Evolutionary conservation across 2,113 vertebrate species (phyloP).

Genomic region (Calidris pugnax): DNA sequence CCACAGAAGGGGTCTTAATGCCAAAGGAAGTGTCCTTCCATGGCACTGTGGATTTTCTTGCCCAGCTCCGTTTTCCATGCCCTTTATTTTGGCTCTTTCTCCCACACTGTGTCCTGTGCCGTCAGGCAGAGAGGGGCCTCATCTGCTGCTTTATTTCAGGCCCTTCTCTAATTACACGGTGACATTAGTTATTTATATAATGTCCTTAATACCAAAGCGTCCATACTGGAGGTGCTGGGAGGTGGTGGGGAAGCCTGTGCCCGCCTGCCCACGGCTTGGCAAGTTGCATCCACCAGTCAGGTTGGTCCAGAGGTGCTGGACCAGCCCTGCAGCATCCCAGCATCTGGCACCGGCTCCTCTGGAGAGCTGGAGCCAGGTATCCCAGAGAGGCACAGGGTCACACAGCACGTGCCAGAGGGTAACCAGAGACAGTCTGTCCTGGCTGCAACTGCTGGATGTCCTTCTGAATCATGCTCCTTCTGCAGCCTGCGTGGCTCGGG

Average conservation of each 20-base stretch:
- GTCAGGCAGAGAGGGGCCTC: neutral
- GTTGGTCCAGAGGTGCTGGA: neutral
- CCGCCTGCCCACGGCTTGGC: neutral
- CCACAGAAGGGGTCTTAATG: neutral
- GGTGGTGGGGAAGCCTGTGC: neutral
- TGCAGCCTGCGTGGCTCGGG: neutral
- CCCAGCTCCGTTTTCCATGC: neutral
- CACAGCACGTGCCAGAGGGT: neutral
- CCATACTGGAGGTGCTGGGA: neutral
- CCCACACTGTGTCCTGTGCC: neutral
- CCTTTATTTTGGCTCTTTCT: neutral
- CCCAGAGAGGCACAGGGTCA: neutral
- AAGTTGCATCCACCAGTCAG: neutral
- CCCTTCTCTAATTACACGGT: constrained; percentile 28
- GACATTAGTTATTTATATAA: constrained; percentile 45
- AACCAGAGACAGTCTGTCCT: rapidly evolving
- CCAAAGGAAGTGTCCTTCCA: neutral
- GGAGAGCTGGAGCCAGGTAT: neutral
- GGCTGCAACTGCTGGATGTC: neutral
- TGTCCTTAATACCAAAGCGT: neutral
- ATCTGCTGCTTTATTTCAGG: constrained; percentile 17
- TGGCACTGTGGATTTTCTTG: neutral
- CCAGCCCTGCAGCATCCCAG: neutral
- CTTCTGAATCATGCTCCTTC: neutral
- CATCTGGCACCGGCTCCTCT: neutral